These are phyloP conservation scores for Netelia virgata DNA, from an alignment of 2,888 invertebrate genomes.

Conservation along the genomic window DNA sequence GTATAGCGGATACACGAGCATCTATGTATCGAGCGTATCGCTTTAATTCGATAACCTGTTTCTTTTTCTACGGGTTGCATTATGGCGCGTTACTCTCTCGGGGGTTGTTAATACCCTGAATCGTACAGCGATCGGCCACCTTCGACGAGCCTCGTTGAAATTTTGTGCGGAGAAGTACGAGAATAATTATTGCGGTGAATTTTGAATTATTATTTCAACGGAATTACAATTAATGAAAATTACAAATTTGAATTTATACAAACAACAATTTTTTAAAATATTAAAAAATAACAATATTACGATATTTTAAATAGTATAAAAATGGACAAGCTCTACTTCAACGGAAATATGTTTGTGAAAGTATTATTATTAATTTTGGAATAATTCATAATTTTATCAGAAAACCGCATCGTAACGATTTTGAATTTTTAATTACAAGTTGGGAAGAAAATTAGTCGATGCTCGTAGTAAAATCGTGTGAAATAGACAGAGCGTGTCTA, in stretches of 20 bases:
- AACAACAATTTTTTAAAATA: neutral
- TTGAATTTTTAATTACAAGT: neutral
- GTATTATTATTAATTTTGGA: neutral
- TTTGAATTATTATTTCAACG: neutral
- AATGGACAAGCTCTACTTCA: too few relatives aligned
- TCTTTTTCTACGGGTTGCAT: conserved; percentile 76
- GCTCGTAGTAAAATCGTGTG: too few relatives aligned
- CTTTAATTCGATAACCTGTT: conserved; percentile 83
- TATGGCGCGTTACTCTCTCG: neutral
- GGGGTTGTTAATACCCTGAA: conserved; percentile 69
- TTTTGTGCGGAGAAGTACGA: too few relatives aligned
- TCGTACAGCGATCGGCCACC: neutral
- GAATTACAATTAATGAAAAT: neutral
- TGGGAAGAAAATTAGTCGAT: neutral
- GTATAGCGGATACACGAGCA: neutral
- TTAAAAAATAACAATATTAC: too few relatives aligned
- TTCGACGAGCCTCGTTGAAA: neutral
- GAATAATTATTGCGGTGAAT: neutral
- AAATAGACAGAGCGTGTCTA: conserved; percentile 3
- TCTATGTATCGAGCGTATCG: conserved; percentile 72
- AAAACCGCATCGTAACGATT: neutral
- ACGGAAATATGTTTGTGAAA: too few relatives aligned
- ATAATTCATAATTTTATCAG: neutral
- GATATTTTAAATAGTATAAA: too few relatives aligned
- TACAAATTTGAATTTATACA: too few relatives aligned